Conservation (phyloP, 2,113 vertebrate genomes). For the Hymenochirus boettgeri region DNA sequence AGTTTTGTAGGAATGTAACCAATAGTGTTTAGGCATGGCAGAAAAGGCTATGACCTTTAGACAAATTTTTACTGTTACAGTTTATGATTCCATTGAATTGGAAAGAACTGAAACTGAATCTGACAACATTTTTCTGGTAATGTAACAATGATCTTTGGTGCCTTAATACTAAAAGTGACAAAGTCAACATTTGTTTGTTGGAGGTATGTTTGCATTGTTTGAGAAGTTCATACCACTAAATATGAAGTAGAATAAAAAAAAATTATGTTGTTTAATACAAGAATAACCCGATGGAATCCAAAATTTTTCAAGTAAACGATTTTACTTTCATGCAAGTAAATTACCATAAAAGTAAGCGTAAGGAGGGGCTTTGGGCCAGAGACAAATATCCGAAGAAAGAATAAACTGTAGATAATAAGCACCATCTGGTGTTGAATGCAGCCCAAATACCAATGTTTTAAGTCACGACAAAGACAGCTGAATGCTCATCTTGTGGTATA, state of each 20-base stretch:
- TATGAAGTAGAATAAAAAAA: conserved; percentile 74
- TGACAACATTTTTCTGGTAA: no score
- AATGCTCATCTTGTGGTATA: conserved; percentile 73
- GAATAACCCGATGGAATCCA: conserved; percentile 65
- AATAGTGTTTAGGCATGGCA: no score
- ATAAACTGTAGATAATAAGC: conserved; percentile 79
- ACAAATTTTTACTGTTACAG: no score
- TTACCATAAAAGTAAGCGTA: conserved; percentile 70
- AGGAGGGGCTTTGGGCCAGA: conserved; percentile 41
- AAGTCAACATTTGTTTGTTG: neutral
- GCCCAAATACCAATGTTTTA: conserved; percentile 81
- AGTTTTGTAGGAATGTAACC: no score
- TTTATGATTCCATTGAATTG: no score
- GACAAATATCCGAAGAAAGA: conserved; percentile 78
- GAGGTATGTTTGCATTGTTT: conserved; percentile 24
- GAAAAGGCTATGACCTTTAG: no score
- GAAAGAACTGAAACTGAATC: no score
- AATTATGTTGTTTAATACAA: conserved; percentile 73
- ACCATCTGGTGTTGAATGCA: conserved; percentile 78
- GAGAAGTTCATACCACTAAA: conserved; percentile 60
- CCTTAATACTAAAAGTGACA: no score
- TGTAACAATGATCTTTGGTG: no score
- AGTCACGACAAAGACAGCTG: conserved; percentile 84
- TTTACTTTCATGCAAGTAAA: conserved; percentile 80
- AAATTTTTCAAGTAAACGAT: conserved; percentile 77